Evolutionary conservation across 2,888 invertebrate genomes (phyloP), one percentile per base, ranked within the genome.

Genomic region (Epiperipatus broadwayi): DNA sequence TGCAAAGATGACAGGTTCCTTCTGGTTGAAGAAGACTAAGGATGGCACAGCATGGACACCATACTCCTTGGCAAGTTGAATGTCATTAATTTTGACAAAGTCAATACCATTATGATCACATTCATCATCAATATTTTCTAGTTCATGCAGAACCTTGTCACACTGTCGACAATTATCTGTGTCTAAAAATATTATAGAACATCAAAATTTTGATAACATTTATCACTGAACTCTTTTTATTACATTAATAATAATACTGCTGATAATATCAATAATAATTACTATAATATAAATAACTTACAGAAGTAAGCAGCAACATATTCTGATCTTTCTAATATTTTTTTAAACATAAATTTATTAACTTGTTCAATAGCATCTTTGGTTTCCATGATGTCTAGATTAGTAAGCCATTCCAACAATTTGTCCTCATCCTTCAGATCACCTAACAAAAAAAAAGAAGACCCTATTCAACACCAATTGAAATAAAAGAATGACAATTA

Each of bases 121-220:
- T 48, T 87, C 87, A 53, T 87, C 87, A 52, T 87, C 87, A 49
- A 87, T 87, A 57, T 84, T 83, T 54, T 85, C 85, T 47, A 85
- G 77, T 59, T 84, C 84, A 25, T 72, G 68, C 48, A 85, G 66
- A 19, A 85, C 85, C 55, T 77, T 71, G 48, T 79, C 78, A 57
- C 85, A 87, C 61, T 85, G 85, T 62, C 84, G 85, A 66, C 85
- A 85, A 64, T 85, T 84, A 4, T 79, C 79, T 68, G 83, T 83
- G 67, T 84, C 85, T 85, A 66, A 61, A 49, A 31, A 21, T 34
- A 39, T n/a, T 7, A 41, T 8, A 36, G 12, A 30, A 14, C 3
- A n/a, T 20, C 16, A 41, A 42, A 18, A 35, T 21, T 2, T 12
- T 15, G 10, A 7, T 42, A 43, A 22, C n/a, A 34, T 16, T 4